These are phyloP conservation scores for Yponomeuta cagnagella DNA, from an alignment of 2,888 invertebrate species.

Conservation along the genomic window DNA sequence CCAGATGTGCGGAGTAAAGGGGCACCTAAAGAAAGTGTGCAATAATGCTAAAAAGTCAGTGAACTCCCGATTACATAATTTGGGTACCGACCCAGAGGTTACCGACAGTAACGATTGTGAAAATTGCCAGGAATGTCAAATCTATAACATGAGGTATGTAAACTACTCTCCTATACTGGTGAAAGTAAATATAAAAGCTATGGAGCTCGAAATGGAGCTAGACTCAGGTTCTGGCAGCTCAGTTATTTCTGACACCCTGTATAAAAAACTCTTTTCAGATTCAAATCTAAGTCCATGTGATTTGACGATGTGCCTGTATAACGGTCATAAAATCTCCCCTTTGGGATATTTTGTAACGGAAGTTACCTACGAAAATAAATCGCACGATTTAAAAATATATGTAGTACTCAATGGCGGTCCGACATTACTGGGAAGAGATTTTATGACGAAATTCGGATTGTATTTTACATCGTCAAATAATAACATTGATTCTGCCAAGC, in stretches of 20 bases:
- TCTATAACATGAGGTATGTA: too few relatives aligned
- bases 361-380: not conserved
- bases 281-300: not conserved
- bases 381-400: conserved; percentile 10
- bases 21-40: too few relatives aligned
- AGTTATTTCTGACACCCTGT: conserved; percentile 7
- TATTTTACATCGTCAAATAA: not conserved
- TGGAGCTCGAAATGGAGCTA: conserved; percentile 16
- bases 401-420: conserved; percentile 16
- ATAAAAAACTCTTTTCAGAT: not conserved
- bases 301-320: conserved; percentile 17
- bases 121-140: too few relatives aligned
- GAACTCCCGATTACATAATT: too few relatives aligned
- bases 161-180: too few relatives aligned
- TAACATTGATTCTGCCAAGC: not conserved
- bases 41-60: too few relatives aligned
- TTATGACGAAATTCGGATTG: conserved; percentile 17
- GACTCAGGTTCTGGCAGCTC: conserved; percentile 16
- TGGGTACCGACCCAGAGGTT: too few relatives aligned
- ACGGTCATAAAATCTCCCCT: conserved; percentile 19
- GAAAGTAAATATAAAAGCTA: not conserved
- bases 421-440: conserved; percentile 19
- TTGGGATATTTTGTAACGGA: conserved; percentile 15
- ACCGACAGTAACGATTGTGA: too few relatives aligned
- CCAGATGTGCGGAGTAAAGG: too few relatives aligned